Evolutionary conservation across 2,113 vertebrate genomes (phyloP).

Genomic region (Antechinus stuartii): DNA sequence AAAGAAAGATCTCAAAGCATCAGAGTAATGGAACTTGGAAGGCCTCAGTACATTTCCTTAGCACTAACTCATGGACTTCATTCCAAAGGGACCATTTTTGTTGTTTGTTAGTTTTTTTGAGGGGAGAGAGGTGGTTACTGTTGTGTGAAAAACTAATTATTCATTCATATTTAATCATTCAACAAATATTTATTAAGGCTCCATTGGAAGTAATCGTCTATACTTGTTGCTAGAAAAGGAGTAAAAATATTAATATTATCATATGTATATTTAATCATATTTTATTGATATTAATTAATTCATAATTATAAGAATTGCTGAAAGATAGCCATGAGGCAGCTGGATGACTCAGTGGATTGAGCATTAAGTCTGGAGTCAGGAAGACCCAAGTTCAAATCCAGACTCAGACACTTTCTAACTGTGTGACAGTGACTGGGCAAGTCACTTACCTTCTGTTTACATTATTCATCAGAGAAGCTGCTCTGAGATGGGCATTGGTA

Average conservation of each 20-base stretch:
- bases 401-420: background rate
- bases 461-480: background rate
- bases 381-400: background rate
- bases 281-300: background rate
- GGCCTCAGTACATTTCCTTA: background rate
- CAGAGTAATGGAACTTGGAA: background rate
- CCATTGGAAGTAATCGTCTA: background rate
- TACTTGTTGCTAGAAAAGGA: background rate
- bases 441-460: slow-evolving; percentile 5
- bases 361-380: background rate
- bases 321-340: background rate
- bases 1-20: slow-evolving; percentile 1
- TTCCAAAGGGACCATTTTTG: background rate
- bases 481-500: background rate
- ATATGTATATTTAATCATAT: background rate
- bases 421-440: background rate
- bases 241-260: background rate
- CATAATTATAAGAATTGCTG: background rate
- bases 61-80: background rate
- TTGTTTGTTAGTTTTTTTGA: background rate
- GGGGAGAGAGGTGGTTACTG: background rate
- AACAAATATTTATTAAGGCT: background rate
- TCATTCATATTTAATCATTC: background rate
- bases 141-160: background rate
- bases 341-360: background rate